phyloP scores from a whole-genome alignment of 2,888 invertebrate species.

The Panorpa germanica region DNA sequence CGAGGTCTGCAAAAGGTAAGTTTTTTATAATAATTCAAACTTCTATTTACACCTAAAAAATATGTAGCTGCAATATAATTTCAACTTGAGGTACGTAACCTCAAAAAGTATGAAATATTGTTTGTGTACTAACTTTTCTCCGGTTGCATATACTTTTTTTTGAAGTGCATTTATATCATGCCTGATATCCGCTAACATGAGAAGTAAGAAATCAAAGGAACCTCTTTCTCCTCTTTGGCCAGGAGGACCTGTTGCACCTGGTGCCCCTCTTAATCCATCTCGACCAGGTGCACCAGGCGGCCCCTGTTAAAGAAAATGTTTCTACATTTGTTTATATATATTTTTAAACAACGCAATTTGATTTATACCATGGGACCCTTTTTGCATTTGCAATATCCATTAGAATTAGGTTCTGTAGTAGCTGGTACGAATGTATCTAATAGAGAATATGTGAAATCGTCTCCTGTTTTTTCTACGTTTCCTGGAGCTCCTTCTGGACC shows the following conservation, averaged over 20 bases:
- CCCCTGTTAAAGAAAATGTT: slow-evolving; percentile 26
- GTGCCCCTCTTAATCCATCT: slow-evolving; percentile 39
- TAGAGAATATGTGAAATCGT: slow-evolving; percentile 31
- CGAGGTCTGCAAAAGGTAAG: no score
- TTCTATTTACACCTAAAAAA: no score
- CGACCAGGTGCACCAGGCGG: slow-evolving; percentile 38
- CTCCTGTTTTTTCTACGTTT: slow-evolving; percentile 17
- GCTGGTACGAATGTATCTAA: slow-evolving; percentile 38
- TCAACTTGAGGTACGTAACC: no score
- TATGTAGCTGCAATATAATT: no score
- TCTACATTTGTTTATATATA: slow-evolving; percentile 1
- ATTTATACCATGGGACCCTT: slow-evolving; percentile 39
- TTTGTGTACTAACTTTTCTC: slow-evolving; percentile 30
- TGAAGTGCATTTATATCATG: slow-evolving; percentile 43
- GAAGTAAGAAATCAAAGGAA: slow-evolving; percentile 39
- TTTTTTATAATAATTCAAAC: no score
- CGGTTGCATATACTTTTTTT: slow-evolving; percentile 32
- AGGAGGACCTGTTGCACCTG: slow-evolving; percentile 33
- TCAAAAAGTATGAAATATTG: no score
- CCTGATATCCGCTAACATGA: slow-evolving; percentile 40
- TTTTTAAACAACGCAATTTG: slow-evolving; percentile 5
- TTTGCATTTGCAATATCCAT: slow-evolving; percentile 41
- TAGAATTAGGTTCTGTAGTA: no score
- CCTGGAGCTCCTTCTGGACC: slow-evolving; percentile 15
- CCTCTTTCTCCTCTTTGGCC: slow-evolving; percentile 40